phyloP scores from a whole-genome alignment of 2,797 vertebrate genomes.

The Tangara arthus region DNA sequence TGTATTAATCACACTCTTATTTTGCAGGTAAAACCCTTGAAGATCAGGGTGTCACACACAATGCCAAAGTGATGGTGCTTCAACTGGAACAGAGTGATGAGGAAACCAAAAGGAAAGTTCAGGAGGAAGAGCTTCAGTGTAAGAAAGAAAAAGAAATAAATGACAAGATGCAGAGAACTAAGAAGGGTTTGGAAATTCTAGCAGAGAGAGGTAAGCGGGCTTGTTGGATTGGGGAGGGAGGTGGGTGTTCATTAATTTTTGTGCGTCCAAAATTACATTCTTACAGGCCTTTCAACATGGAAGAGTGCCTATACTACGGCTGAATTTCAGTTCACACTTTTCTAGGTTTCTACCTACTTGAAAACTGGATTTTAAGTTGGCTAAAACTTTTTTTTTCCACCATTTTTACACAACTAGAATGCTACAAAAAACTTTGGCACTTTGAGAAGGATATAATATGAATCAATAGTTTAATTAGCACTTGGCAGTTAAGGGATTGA shows the following conservation, averaged over 20 bases:
- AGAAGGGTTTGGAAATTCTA: constrained; percentile 90
- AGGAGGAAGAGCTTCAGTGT: constrained; percentile 77
- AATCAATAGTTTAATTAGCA: background rate
- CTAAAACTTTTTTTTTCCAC: background rate
- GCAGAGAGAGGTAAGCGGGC: constrained; percentile 83
- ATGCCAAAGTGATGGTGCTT: constrained; percentile 90
- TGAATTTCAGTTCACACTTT: background rate
- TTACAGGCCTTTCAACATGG: background rate
- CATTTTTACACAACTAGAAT: background rate
- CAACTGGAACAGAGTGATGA: constrained; percentile 81
- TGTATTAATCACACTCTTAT: background rate
- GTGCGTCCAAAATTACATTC: background rate
- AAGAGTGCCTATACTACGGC: background rate
- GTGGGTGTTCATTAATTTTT: background rate
- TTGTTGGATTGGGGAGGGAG: accelerated
- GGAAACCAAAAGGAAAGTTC: constrained; percentile 71
- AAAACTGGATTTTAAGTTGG: background rate
- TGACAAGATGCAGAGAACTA: constrained; percentile 84
- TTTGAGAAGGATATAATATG: background rate
- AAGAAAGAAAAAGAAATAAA: constrained; percentile 71
- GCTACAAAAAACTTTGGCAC: background rate
- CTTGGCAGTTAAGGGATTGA: background rate
- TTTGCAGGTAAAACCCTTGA: constrained; percentile 81
- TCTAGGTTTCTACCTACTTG: background rate
- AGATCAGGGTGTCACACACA: constrained; percentile 87